A percentile compares a stretch with the other conserved stretches of the same genome.
These are phyloP conservation scores for Spheniscus mendiculus DNA, from an alignment of 2,113 vertebrate genomes.

Conservation along the genomic window DNA sequence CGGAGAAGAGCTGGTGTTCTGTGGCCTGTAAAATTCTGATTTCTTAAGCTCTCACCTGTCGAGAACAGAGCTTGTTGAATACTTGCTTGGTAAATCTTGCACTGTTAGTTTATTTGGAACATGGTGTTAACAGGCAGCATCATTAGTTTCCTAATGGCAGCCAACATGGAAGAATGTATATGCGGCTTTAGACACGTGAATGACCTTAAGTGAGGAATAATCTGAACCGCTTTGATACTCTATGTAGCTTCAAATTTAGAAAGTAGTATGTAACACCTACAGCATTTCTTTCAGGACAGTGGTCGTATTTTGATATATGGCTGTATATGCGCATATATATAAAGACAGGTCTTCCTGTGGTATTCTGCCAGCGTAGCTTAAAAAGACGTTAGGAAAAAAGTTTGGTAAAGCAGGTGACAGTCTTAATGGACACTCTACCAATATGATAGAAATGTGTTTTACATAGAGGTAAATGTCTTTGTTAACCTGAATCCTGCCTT, in stretches of 20 bases:
- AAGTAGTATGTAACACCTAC: neutral
- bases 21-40: neutral
- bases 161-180: accelerated
- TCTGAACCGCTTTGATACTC: neutral
- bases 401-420: neutral
- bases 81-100: neutral
- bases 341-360: neutral
- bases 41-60: neutral
- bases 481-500: neutral
- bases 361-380: neutral
- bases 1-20: accelerated
- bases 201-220: neutral
- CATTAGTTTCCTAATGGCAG: neutral
- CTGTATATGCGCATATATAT: accelerated
- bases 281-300: neutral
- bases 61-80: neutral
- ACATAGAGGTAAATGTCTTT: neutral
- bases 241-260: neutral
- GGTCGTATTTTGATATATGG: neutral
- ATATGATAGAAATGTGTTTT: neutral
- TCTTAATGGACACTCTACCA: neutral
- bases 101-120: neutral
- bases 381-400: neutral
- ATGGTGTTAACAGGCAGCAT: neutral
- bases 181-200: neutral